Evolutionary conservation across 2,113 vertebrate genomes (phyloP), one percentile per base, ranked within the genome.

Genomic region (Raphicerus campestris): DNA sequence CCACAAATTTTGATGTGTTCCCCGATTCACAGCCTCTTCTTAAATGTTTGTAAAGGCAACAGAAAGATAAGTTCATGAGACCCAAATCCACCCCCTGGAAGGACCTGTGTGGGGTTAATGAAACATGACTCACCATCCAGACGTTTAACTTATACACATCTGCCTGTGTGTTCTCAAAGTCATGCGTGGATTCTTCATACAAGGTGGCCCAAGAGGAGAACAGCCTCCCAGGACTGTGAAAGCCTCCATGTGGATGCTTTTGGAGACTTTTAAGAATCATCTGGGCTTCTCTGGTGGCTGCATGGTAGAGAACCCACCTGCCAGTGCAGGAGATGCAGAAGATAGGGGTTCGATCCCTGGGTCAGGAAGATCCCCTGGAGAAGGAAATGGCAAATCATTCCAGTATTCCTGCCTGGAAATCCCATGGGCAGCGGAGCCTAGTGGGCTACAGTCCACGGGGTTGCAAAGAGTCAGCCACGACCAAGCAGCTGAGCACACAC

Each of bases 221-320:
- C 8, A 55, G 32, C 28, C 49, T 89, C 22, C 77, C n/a, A 8
- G 45, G 45, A 26, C 39, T 17, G 0, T 5, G 3, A 81, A 58
- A 47, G 35, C n/a, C 53, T 58, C 8, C 17, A 1, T 17, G 2
- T 0, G 1, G 22, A 9, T 6, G 8, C 16, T 77, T 58, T 11
- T 5, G 39, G 26, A 53, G 51, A 60, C 70, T 63, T 63, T 17
- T 35, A 32, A 84, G 19, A 32, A 47, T 42, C 7, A 24, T 26
- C 22, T 75, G 39, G 70, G 22, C 39, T 42, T 42, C 11, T 20
- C 30, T 0, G 0, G 39, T 42, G 39, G 39, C 39, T 26, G 6
- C 26, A 42, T 42, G 70, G 39, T 42, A 26, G 42, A 14, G 35
- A 42, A 75, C 5, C 66, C 66, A 39, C 20, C 22, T 75, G 70